Percentiles rank a stretch among this genome's conserved stretches.
Evolutionary conservation across 37 sponge, comb jelly and placozoan genomes (phyloP).

Genomic region (Aphrocallistes beatrix): DNA sequence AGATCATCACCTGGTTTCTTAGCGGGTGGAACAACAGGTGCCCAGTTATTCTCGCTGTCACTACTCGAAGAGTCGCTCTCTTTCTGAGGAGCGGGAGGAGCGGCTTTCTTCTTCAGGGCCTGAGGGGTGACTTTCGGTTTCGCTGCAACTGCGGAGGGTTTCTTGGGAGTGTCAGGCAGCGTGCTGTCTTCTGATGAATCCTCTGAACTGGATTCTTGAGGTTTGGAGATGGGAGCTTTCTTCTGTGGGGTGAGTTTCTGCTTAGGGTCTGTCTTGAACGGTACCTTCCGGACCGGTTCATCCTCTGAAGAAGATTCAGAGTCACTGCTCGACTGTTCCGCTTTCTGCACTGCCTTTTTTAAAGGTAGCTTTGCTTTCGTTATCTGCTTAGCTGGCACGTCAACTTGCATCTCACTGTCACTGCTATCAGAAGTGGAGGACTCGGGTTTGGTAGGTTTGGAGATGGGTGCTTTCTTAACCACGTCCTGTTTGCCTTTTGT

Average conservation of each 20-base stretch:
- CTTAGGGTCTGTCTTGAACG: not conserved
- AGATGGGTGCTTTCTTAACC: not conserved
- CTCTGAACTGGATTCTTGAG: not conserved
- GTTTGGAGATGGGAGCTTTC: not conserved
- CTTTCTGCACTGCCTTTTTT: not conserved
- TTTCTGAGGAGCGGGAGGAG: not conserved
- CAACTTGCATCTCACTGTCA: not conserved
- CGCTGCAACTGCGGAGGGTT: not conserved
- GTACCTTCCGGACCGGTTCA: not conserved
- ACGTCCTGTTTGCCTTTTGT: not conserved
- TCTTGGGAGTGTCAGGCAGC: not conserved
- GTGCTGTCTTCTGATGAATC: not conserved
- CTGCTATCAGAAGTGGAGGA: not conserved
- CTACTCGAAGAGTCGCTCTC: not conserved
- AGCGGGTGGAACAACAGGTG: not conserved
- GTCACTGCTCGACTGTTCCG: not conserved
- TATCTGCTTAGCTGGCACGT: not conserved
- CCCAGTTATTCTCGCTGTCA: not conserved
- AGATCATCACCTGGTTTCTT: slow-evolving; percentile 2
- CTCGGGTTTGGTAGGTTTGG: not conserved
- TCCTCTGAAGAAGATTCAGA: not conserved
- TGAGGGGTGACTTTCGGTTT: not conserved
- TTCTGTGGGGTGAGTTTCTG: not conserved
- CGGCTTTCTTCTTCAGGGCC: not conserved
- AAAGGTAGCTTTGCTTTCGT: not conserved